Percentiles rank a stretch among this genome's conserved stretches.
phyloP scores from a whole-genome alignment of 2,888 invertebrate species.

The Morinoia aosen region DNA sequence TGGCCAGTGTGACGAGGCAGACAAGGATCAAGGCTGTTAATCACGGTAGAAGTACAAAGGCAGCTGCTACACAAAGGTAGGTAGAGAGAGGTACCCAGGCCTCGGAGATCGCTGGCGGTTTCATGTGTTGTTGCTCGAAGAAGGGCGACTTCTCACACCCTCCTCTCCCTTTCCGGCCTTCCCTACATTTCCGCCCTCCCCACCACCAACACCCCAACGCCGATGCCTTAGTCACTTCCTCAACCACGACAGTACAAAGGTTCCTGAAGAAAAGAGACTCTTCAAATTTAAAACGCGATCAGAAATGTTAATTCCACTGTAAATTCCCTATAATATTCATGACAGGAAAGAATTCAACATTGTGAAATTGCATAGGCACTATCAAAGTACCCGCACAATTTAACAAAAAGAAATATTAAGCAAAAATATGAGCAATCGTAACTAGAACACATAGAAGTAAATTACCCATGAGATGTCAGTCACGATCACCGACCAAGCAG shows the following conservation, averaged over 20 bases:
- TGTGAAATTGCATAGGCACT: not conserved
- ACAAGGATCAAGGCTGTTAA: not conserved
- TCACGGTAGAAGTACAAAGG: not conserved
- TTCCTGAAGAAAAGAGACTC: not conserved
- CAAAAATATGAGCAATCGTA: not conserved
- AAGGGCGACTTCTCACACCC: not conserved
- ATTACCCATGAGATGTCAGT: not conserved
- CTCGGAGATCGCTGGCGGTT: not conserved
- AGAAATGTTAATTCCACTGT: not conserved
- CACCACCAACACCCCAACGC: not conserved
- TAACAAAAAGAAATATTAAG: not conserved
- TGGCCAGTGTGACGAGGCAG: not conserved
- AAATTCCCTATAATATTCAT: not conserved
- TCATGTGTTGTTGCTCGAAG: not conserved
- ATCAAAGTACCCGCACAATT: not conserved
- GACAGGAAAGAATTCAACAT: not conserved
- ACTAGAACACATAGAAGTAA: not conserved
- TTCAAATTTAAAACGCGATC: not conserved
- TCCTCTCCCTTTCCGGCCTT: not conserved
- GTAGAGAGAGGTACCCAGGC: not conserved
- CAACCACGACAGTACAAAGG: not conserved
- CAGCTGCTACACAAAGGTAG: not conserved
- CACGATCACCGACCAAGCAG: not conserved
- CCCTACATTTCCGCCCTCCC: not conserved
- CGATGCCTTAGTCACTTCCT: not conserved